These are phyloP conservation scores for Ictalurus punctatus DNA, from an alignment of 2,113 vertebrate species.

Conservation along the genomic window DNA sequence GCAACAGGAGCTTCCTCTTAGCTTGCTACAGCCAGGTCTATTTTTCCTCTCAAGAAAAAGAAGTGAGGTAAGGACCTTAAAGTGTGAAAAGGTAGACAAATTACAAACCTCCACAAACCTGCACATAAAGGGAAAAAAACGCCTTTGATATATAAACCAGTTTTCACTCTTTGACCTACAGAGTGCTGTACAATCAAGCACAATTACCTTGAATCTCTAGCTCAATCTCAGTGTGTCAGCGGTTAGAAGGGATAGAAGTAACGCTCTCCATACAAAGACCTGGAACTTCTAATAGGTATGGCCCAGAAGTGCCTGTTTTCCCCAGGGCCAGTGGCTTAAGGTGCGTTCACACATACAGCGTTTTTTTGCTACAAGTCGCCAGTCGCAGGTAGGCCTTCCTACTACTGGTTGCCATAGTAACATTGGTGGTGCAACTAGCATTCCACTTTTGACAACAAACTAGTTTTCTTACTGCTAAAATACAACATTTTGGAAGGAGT, in stretches of 20 bases:
- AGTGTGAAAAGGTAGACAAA: conserved; percentile 46
- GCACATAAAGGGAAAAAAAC: conserved; percentile 19
- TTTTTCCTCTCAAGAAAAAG: conserved; percentile 25
- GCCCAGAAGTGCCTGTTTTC: conserved; percentile 33
- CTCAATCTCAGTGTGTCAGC: conserved; percentile 22
- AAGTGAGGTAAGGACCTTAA: conserved; percentile 31
- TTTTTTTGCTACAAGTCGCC: too few species aligned
- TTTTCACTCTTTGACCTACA: conserved; percentile 40
- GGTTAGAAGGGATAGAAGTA: conserved; percentile 17
- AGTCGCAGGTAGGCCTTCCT: too few species aligned
- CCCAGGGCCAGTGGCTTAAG: conserved; percentile 18
- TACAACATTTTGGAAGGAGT: too few species aligned
- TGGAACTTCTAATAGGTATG: conserved; percentile 27
- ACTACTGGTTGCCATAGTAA: too few species aligned
- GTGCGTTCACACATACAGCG: too few species aligned
- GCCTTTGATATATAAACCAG: conserved; percentile 49
- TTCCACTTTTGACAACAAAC: too few species aligned
- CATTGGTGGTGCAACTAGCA: too few species aligned
- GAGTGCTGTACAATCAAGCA: conserved; percentile 44
- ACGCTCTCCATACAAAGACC: conserved; percentile 31
- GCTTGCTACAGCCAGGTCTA: conserved; percentile 12
- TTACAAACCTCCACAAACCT: conserved; percentile 41
- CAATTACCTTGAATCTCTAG: conserved; percentile 45
- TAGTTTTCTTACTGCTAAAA: too few species aligned
- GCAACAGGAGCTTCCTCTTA: not conserved